These are phyloP conservation scores for Spongilla lacustris DNA, from an alignment of 37 sponge, comb jelly and placozoan species.

Conservation along the genomic window DNA sequence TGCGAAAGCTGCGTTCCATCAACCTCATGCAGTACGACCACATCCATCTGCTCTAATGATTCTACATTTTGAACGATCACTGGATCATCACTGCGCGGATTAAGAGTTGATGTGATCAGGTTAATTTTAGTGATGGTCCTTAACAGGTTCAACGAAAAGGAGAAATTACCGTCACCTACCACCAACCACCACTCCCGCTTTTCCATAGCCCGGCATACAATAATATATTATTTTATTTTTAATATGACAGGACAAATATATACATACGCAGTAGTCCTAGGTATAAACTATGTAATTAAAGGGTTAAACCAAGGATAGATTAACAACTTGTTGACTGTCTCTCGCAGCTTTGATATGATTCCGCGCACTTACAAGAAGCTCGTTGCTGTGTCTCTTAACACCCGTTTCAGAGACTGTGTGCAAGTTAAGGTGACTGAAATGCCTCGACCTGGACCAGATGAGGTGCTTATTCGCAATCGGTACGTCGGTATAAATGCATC, in stretches of 20 bases:
- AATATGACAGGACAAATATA: no score
- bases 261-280: no score
- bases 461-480: constrained; percentile 51
- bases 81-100: background rate
- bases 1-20: constrained; percentile 72
- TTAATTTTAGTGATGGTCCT: background rate
- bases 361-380: constrained; percentile 36
- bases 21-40: constrained; percentile 37
- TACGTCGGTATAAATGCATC: constrained; percentile 83
- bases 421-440: constrained; percentile 22
- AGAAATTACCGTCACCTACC: constrained; percentile 89
- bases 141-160: constrained; percentile 55
- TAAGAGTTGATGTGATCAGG: background rate
- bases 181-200: constrained; percentile 18
- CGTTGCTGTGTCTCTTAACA: constrained; percentile 31
- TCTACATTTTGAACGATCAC: constrained; percentile 15
- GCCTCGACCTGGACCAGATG: constrained; percentile 26
- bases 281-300: no score
- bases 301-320: background rate
- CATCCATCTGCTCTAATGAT: constrained; percentile 1
- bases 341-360: background rate
- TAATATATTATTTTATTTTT: background rate
- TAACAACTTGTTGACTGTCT: no score
- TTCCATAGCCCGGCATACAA: background rate
- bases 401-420: constrained; percentile 57